Evolutionary conservation across 2,797 vertebrate species (phyloP).

Genomic region (Acrocephalus scirpaceus): DNA sequence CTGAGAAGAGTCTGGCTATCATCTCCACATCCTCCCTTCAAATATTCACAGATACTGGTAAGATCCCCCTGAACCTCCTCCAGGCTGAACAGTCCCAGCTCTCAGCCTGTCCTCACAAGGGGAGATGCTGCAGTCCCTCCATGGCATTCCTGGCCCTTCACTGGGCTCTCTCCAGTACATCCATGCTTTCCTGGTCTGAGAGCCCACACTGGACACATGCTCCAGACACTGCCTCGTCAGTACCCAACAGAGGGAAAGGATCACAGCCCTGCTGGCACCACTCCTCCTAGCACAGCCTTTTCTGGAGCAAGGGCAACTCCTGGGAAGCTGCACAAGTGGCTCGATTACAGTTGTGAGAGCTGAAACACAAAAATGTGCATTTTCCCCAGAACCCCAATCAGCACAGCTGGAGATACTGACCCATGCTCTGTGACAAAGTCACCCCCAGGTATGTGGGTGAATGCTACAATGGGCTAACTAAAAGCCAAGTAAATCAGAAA

Average conservation of each 20-base stretch:
- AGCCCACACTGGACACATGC: not conserved
- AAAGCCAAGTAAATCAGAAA: not conserved
- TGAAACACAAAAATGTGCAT: not conserved
- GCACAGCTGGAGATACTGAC: not conserved
- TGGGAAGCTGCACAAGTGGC: not conserved
- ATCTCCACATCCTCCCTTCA: not conserved
- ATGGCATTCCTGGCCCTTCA: not conserved
- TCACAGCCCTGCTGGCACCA: not conserved
- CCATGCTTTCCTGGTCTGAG: not conserved
- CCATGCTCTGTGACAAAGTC: not conserved
- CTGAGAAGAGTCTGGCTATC: not conserved
- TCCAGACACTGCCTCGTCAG: not conserved
- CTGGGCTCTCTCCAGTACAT: not conserved
- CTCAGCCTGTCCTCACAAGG: rapidly evolving
- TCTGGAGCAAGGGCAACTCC: not conserved
- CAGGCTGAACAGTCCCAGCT: not conserved
- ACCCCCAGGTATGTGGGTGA: rapidly evolving
- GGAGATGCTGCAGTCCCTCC: not conserved
- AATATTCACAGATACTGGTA: rapidly evolving
- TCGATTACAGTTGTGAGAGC: not conserved
- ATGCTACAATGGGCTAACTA: not conserved
- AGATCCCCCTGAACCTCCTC: not conserved
- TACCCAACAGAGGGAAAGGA: not conserved
- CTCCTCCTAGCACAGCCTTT: not conserved
- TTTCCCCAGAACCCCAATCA: not conserved